Base-by-base conservation (phyloP, 2,113 vertebrate species). In the Dicerorhinus sumatrensis region DNA sequence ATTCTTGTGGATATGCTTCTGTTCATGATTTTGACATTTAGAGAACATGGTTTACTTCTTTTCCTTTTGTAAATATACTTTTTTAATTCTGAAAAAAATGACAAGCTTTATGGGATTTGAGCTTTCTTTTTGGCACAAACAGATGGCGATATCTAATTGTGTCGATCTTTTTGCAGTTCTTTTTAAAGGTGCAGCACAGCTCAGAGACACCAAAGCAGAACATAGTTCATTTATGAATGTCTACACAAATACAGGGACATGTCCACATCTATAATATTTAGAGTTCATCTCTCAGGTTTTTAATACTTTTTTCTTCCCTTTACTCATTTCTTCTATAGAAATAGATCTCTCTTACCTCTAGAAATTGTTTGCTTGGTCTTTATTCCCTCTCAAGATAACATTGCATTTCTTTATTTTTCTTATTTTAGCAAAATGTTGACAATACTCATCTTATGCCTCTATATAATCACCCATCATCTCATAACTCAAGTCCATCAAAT, bases 1-100 rank as follows among this genome's bases (percentile, higher is more conserved):
- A 0, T 88, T 81, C 31, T 65, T 84, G 70, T 69, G 81, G 42
- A 17, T 84, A 13, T 91, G 86, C 42, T 79, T 82, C 58, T 93
- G 51, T 69, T 97, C 96, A 89, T 0, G 0, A 86, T 94, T 95
- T 95, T 98, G 94, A 97, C 83, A 97, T 98, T 98, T 87, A 92
- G 46, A 96, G 12, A 80, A 31, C 13, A 42, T 31, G 51, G 25
- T n/a, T 97, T 77, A 23, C 81, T 97, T 98, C 1, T 70, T 89
- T 81, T 86, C 31, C 33, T 82, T 72, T 82, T 39, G 11, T 33
- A 77, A 36, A 11, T 46, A 48, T 77, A 13, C 12, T 16, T 51
- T 76, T 69, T 60, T 54, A 65, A 48, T 60, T 92, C 10, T 65
- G 88, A 17, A 60, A 77, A 77, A 92, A 72, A 60, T 62, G 7